Evolutionary conservation across 2,888 invertebrate genomes (phyloP).

Genomic region (Koerneria pararmatus): DNA sequence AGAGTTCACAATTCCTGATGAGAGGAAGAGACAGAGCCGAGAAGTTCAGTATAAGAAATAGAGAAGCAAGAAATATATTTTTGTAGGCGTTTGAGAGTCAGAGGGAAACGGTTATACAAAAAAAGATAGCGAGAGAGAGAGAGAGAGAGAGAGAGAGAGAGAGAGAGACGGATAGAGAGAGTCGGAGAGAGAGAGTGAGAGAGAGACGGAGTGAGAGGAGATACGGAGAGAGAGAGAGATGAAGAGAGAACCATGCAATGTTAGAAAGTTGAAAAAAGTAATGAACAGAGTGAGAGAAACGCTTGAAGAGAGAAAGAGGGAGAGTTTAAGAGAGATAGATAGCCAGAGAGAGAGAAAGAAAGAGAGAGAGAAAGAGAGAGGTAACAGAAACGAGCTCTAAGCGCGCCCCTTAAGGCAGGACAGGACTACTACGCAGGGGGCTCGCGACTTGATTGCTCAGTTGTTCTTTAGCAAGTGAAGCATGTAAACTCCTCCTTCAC

Average conservation of each 20-base stretch:
- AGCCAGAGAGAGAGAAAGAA: background rate
- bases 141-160: constrained; percentile 17
- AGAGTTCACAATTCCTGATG: constrained; percentile 9
- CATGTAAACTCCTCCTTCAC: no score
- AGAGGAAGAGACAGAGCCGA: constrained; percentile 11
- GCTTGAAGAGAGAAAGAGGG: background rate
- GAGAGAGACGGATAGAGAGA: constrained; percentile 14
- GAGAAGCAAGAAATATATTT: background rate
- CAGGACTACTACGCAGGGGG: no score
- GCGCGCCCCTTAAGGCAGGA: no score
- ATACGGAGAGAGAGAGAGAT: background rate
- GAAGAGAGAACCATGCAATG: background rate
- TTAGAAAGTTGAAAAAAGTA: background rate
- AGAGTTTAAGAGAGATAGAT: background rate
- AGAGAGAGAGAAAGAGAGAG: background rate
- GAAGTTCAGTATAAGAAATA: constrained; percentile 6
- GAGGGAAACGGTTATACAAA: background rate
- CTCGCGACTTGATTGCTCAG: no score
- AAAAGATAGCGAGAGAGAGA: constrained; percentile 11
- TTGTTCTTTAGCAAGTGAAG: no score
- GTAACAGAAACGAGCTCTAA: background rate
- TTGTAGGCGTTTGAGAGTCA: no score
- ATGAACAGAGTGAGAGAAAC: background rate
- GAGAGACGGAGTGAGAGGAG: constrained; percentile 1
- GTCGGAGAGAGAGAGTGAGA: constrained; percentile 7